Evolutionary conservation across 1,140 invertebrate genomes (phyloP).

Genomic region (Cataglyphis hispanica): DNA sequence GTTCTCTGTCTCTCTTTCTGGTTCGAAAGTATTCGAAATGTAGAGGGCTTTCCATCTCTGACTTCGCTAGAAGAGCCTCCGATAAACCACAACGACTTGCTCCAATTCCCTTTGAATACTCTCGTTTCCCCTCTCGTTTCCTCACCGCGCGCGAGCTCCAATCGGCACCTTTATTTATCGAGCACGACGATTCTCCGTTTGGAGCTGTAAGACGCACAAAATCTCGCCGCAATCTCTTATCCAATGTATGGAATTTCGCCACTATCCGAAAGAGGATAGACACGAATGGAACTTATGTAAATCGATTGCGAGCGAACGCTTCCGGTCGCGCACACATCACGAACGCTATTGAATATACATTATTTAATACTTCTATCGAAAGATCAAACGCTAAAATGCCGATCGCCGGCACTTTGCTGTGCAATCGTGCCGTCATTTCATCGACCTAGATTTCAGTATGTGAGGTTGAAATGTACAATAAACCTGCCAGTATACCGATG

Average conservation of each 20-base stretch:
- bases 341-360: constrained; percentile 56
- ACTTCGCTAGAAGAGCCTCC: constrained; percentile 48
- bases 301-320: constrained; percentile 23
- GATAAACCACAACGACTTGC: constrained; percentile 66
- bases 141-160: constrained; percentile 29
- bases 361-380: constrained; percentile 34
- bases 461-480: constrained; percentile 24
- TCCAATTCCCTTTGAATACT: constrained; percentile 65
- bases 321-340: background rate
- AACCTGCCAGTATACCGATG: background rate
- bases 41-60: constrained; percentile 34
- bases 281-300: constrained; percentile 45
- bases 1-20: background rate
- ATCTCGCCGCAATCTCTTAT: constrained; percentile 20
- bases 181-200: constrained; percentile 13
- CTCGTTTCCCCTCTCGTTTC: background rate
- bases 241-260: constrained; percentile 26
- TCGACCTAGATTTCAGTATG: constrained; percentile 26
- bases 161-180: constrained; percentile 17
- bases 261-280: constrained; percentile 29
- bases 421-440: constrained; percentile 12
- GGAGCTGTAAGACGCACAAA: background rate
- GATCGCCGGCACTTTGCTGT: constrained; percentile 30
- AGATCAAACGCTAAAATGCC: constrained; percentile 55
- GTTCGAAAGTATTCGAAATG: background rate